Conservation (phyloP, 1,140 invertebrate species). For the Drosophila littoralis region DNA sequence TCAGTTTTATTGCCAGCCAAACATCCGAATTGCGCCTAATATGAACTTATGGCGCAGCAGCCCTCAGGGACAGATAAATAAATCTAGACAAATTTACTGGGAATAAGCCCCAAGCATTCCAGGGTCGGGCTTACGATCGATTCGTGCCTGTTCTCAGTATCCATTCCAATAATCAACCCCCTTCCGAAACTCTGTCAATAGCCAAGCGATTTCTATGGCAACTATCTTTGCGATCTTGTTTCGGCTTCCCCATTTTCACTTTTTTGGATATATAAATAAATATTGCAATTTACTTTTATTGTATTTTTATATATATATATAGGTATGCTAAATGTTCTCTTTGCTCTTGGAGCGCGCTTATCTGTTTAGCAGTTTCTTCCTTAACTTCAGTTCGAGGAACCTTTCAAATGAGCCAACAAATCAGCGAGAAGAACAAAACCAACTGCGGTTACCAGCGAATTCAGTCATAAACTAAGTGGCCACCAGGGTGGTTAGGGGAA, state of each 20-base stretch:
- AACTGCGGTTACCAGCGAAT: constrained; percentile 46
- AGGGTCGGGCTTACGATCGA: background rate
- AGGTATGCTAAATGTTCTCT: background rate
- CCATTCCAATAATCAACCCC: too few species aligned
- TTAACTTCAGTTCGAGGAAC: constrained; percentile 18
- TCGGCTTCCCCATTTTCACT: too few species aligned
- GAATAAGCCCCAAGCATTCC: background rate
- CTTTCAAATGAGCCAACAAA: constrained; percentile 52
- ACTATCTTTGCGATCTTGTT: too few species aligned
- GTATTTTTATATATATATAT: too few species aligned
- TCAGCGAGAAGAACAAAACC: constrained; percentile 44
- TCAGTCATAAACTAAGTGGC: constrained; percentile 61
- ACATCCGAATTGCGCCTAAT: constrained; percentile 58
- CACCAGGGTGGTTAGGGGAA: constrained; percentile 27
- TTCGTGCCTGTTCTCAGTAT: too few species aligned
- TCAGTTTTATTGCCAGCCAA: constrained; percentile 67
- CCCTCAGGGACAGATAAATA: constrained; percentile 34
- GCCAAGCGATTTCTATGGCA: too few species aligned
- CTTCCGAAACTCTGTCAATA: too few species aligned
- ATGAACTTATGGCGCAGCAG: constrained; percentile 47
- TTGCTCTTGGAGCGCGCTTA: background rate
- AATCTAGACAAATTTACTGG: constrained; percentile 16
- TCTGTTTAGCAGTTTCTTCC: background rate
- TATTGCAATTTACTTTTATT: too few species aligned
- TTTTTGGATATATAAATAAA: too few species aligned